These are phyloP conservation scores for Ashinkailepas kermadecensis DNA, from an alignment of 2,888 invertebrate species.

Conservation along the genomic window DNA sequence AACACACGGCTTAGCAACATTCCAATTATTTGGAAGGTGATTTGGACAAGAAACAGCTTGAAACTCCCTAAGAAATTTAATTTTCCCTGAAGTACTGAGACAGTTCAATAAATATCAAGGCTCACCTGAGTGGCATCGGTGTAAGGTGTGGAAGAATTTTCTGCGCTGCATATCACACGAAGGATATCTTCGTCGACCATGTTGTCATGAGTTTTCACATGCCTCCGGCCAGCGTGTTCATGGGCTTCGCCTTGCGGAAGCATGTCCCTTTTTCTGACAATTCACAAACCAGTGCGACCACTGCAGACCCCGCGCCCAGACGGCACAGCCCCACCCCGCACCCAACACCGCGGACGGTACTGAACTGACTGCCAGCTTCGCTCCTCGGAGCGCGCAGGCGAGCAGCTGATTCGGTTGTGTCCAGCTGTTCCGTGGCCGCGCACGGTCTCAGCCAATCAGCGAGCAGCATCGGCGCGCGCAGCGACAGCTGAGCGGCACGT, in stretches of 20 bases:
- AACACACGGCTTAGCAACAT: too few relatives aligned
- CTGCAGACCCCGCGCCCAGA: too few relatives aligned
- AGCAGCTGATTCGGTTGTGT: constrained; percentile 5
- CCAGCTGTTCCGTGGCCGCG: constrained; percentile 17
- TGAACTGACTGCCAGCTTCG: not conserved
- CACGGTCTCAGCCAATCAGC: not conserved
- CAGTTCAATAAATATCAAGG: too few relatives aligned
- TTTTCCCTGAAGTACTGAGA: too few relatives aligned
- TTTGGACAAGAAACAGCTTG: too few relatives aligned
- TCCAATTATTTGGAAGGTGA: too few relatives aligned
- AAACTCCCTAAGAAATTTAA: too few relatives aligned
- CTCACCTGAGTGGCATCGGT: not conserved
- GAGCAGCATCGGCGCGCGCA: too few relatives aligned
- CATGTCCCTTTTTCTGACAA: not conserved
- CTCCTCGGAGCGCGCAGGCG: not conserved
- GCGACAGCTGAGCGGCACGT: too few relatives aligned
- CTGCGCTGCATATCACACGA: not conserved
- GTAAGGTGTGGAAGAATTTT: not conserved
- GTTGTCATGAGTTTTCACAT: not conserved
- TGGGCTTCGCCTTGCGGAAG: not conserved
- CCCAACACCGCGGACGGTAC: not conserved
- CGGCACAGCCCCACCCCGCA: too few relatives aligned
- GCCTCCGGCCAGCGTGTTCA: not conserved
- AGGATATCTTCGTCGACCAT: constrained; percentile 9
- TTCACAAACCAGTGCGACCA: too few relatives aligned